Evolutionary conservation across 2,113 vertebrate species (phyloP).

Genomic region (Pristiophorus japonicus): DNA sequence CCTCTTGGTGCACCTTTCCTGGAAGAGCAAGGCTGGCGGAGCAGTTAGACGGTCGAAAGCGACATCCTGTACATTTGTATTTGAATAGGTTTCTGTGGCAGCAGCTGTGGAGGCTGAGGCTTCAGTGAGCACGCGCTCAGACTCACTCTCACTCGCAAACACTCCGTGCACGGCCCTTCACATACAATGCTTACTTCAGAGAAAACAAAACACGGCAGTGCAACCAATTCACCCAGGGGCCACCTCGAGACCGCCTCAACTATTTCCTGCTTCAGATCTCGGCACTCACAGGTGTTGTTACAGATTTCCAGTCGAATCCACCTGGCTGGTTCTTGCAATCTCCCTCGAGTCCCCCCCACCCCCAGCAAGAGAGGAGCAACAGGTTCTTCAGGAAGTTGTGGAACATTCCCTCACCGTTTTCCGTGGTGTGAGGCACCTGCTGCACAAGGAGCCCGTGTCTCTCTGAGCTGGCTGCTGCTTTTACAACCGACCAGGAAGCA

Average conservation of each 20-base stretch:
- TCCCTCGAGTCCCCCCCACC: background rate
- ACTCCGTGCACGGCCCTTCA: background rate
- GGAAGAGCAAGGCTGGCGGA: background rate
- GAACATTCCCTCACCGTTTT: background rate
- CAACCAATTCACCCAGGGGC: background rate
- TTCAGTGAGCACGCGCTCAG: background rate
- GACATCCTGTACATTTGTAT: background rate
- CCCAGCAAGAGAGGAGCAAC: background rate
- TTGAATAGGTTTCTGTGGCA: background rate
- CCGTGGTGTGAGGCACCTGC: background rate
- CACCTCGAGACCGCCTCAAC: background rate
- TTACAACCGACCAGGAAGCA: background rate
- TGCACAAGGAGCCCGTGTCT: background rate
- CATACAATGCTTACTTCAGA: background rate
- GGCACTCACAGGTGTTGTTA: background rate
- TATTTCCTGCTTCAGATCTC: conserved; percentile 8
- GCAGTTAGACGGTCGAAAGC: background rate
- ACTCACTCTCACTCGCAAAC: background rate
- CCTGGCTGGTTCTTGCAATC: background rate
- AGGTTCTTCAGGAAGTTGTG: background rate
- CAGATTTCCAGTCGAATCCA: background rate
- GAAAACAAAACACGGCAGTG: background rate
- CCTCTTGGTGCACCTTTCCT: background rate
- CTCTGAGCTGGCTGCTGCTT: background rate
- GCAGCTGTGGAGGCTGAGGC: background rate